phyloP scores from a whole-genome alignment of 2,797 vertebrate species.

The Orientallactaga sibirica region DNA sequence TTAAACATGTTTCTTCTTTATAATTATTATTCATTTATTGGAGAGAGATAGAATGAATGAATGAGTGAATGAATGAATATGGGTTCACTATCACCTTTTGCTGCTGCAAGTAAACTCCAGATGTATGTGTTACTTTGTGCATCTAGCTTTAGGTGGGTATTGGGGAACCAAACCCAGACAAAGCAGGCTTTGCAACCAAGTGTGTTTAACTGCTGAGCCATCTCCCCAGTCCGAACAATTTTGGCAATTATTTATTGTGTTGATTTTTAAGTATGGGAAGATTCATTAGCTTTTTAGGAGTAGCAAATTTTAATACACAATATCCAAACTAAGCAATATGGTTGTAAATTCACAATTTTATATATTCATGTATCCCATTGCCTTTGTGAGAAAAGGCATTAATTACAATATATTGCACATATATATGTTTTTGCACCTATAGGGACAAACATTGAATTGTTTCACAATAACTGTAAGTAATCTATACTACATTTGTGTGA shows the following conservation, averaged over 20 bases:
- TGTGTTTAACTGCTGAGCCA: no score
- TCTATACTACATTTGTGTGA: constrained; percentile 2
- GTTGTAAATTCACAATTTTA: constrained; percentile 19
- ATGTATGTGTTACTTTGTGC: no score
- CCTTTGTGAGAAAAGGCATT: neutral
- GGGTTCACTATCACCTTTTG: no score
- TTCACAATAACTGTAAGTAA: neutral
- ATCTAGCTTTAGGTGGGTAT: no score
- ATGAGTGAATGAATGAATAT: no score
- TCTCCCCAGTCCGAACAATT: neutral
- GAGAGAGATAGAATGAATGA: no score
- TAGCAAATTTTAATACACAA: neutral
- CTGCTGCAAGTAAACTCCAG: no score
- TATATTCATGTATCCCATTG: neutral
- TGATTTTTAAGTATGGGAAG: constrained; percentile 34
- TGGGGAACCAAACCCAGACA: no score
- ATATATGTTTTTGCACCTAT: neutral
- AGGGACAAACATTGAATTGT: neutral
- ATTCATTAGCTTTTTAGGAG: constrained; percentile 43
- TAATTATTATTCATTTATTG: no score
- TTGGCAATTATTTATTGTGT: constrained; percentile 14
- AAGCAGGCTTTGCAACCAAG: no score
- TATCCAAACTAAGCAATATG: constrained; percentile 33
- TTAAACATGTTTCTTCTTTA: no score
- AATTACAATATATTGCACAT: neutral